Base-by-base conservation (phyloP, 2,888 invertebrate genomes). In the Crepidodera aurea region DNA sequence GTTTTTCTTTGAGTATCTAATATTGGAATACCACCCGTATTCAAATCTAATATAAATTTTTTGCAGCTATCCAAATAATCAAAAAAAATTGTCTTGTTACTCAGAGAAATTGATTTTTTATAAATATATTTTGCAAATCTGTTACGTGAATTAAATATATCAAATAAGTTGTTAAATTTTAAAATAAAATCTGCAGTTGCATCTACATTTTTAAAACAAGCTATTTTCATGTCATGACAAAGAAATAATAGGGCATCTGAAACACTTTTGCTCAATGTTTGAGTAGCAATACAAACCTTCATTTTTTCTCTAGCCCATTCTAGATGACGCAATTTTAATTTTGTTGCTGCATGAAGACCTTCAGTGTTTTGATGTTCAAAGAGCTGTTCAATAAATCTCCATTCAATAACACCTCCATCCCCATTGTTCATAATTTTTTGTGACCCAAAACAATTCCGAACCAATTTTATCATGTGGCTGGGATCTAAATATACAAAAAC, bases 291-390 rank as follows among this genome's bases (percentile, higher is more conserved):
- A 32, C 61, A 40, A 2, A 68, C 65, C 34, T 60, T 69, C 64
- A 66, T 67, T 56, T 65, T 68, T 57, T 68, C 68, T 42, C 57
- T 55, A 16, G 32, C 40, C 62, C 66, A 66, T 34, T 69, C 42
- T 12, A 68, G 22, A 51, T 62, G 58, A 1, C 58, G 42, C 8
- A 32, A 58, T 42, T 27, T 37, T 13, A 58, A 12, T 58, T 57
- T 59, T 25, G 54, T 63, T 25, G 50, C 58, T 18, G 51, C 51
- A 63, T 59, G 53, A 15, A 58, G 32, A 3, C 58, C 58, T 53
- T 63, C 53, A 19, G 10, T 37, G 5, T 62, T 65, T 63, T 66
- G 65, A 34, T 42, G 27, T 22, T 68, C 51, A 19, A 65, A 60
- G 18, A 68, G 56, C 13, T 50, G 22, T 19, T 54, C 42, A 15